Percentiles rank a stretch among this genome's conserved stretches.
Evolutionary conservation across 2,888 invertebrate species (phyloP).

Genomic region (Heliconius cydno): DNA sequence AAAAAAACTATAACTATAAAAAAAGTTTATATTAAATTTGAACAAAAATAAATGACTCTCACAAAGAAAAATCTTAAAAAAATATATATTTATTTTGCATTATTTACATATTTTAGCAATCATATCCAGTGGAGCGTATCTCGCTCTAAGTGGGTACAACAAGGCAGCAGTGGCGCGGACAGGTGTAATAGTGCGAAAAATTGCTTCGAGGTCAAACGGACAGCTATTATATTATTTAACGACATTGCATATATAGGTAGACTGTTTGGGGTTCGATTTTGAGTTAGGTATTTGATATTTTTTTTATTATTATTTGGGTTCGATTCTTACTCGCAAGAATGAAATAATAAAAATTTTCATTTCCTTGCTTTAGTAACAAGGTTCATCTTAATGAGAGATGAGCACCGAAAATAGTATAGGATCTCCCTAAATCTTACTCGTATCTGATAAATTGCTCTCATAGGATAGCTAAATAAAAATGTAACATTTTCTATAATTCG

Average conservation of each 20-base stretch:
- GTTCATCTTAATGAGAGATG: neutral
- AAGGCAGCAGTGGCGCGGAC: constrained; percentile 65
- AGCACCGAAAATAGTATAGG: neutral
- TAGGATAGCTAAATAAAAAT: too few relatives aligned
- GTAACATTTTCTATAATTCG: too few relatives aligned
- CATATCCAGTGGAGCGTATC: constrained; percentile 51
- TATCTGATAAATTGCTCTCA: constrained; percentile 9
- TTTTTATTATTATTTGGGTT: too few relatives aligned
- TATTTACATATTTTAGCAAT: neutral
- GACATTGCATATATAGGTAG: constrained; percentile 18
- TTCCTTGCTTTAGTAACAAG: too few relatives aligned
- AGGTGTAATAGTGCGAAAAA: constrained; percentile 82
- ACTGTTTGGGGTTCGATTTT: neutral
- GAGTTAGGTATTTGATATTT: neutral
- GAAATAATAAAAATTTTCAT: too few relatives aligned
- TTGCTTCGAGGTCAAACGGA: constrained; percentile 68
- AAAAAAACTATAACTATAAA: too few relatives aligned
- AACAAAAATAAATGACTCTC: too few relatives aligned
- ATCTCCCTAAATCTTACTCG: neutral
- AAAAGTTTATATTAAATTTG: too few relatives aligned
- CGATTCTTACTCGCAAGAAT: too few relatives aligned
- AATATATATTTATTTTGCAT: neutral
- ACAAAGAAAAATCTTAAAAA: neutral
- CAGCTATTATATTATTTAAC: constrained; percentile 40
- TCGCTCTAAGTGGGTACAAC: constrained; percentile 50